Conservation (phyloP, 2,888 invertebrate species). For the Galerucella nymphaeae region DNA sequence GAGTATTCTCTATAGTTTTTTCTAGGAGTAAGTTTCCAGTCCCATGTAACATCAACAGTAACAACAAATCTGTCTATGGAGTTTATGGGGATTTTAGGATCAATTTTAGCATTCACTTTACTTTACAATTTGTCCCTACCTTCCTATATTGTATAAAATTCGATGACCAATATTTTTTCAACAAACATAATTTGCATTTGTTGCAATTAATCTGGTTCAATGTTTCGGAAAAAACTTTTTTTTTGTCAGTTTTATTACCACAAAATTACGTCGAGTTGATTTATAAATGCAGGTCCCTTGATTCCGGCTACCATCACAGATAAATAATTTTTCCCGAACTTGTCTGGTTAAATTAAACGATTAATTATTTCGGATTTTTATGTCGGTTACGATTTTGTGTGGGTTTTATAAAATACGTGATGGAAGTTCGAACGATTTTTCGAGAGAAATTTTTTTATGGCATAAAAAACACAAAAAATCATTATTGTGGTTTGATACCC, state of each 20-base stretch:
- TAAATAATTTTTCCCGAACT: constrained; percentile 21
- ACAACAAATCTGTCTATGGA: no score
- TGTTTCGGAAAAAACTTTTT: background rate
- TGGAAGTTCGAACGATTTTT: background rate
- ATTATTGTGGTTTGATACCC: no score
- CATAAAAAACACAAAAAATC: no score
- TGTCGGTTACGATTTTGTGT: constrained; percentile 8
- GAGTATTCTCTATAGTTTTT: no score
- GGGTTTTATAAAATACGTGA: constrained; percentile 13
- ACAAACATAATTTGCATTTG: constrained; percentile 24
- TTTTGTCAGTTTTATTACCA: constrained; percentile 16
- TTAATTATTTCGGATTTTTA: constrained; percentile 20
- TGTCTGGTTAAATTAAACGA: constrained; percentile 22
- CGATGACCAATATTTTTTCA: constrained; percentile 33
- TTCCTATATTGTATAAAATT: background rate
- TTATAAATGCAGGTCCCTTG: constrained; percentile 6
- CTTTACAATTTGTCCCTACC: no score
- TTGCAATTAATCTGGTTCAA: constrained; percentile 46
- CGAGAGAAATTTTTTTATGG: background rate
- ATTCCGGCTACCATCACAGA: background rate
- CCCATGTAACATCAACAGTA: no score
- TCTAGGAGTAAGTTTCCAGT: no score
- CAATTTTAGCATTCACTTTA: no score
- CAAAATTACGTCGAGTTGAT: constrained; percentile 5
- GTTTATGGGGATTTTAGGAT: no score